These are phyloP conservation scores for Drosophila biarmipes DNA, from an alignment of 1,140 invertebrate genomes.

Conservation along the genomic window DNA sequence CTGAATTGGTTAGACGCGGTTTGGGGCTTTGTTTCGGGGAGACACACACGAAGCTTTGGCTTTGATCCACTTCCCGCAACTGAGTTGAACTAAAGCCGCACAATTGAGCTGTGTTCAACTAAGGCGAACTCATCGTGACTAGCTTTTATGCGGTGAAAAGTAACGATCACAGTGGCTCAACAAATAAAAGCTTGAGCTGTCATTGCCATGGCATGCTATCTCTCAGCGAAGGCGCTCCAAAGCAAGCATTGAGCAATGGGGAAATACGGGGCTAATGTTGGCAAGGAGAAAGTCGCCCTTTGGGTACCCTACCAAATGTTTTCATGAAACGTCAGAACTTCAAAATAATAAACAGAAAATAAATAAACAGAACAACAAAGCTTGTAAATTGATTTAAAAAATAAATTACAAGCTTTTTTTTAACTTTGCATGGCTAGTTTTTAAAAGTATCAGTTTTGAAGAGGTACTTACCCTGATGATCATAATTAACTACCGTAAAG, in stretches of 20 bases:
- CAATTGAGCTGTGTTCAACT: constrained; percentile 20
- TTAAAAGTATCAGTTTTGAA: too few species aligned
- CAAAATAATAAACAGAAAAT: too few species aligned
- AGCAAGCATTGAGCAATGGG: constrained; percentile 22
- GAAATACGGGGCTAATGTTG: background rate
- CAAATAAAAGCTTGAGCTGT: constrained; percentile 21
- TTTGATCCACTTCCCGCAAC: constrained; percentile 19
- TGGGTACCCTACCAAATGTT: background rate
- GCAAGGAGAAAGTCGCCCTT: background rate
- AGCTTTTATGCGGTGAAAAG: constrained; percentile 1
- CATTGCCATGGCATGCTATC: constrained; percentile 49
- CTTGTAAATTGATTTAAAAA: too few species aligned
- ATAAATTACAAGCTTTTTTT: too few species aligned
- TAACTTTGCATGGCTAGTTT: too few species aligned
- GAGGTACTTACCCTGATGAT: too few species aligned
- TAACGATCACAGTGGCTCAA: constrained; percentile 19
- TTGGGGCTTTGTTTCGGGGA: constrained; percentile 3
- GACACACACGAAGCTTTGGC: constrained; percentile 16
- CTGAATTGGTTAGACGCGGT: constrained; percentile 2
- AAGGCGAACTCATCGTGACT: constrained; percentile 33
- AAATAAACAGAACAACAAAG: too few species aligned
- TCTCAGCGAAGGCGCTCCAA: constrained; percentile 24
- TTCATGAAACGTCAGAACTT: background rate
- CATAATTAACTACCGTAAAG: too few species aligned
- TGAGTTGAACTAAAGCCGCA: background rate